phyloP scores from a whole-genome alignment of 2,888 invertebrate species.

The Tenthredo distinguenda region DNA sequence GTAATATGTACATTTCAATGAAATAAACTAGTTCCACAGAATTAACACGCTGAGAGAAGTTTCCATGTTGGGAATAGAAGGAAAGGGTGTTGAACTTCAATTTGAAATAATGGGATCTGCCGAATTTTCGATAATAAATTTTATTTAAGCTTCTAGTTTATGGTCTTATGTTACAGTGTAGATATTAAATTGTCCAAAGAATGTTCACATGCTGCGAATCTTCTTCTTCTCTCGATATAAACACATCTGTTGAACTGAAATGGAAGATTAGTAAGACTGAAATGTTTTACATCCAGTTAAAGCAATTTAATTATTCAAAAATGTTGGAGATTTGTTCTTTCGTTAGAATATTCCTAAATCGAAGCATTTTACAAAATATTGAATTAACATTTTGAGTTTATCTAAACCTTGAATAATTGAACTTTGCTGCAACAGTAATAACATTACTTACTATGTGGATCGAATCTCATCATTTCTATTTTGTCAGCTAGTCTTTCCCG shows the following conservation, averaged over 20 bases:
- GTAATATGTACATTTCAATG: constrained; percentile 25
- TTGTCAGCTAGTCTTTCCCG: constrained; percentile 89
- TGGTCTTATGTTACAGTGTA: background rate
- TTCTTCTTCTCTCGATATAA: constrained; percentile 88
- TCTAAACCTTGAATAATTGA: background rate
- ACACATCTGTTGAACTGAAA: constrained; percentile 84
- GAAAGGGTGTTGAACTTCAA: background rate
- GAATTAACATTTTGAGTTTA: background rate
- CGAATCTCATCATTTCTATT: constrained; percentile 86
- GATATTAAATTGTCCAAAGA: background rate
- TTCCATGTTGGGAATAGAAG: background rate
- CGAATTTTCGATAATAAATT: background rate
- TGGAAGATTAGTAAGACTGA: background rate
- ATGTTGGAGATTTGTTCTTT: background rate
- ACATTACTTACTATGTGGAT: constrained; percentile 87
- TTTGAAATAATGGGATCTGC: background rate
- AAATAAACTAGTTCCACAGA: constrained; percentile 18
- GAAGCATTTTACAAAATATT: background rate
- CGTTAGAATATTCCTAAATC: background rate
- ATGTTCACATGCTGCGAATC: constrained; percentile 83
- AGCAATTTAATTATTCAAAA: background rate
- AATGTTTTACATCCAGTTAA: background rate
- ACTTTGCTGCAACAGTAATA: constrained; percentile 23
- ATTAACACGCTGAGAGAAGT: background rate
- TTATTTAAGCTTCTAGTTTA: constrained; percentile 28